Evolutionary conservation across 2,113 vertebrate species (phyloP).

Genomic region (Bubo blakistoni): DNA sequence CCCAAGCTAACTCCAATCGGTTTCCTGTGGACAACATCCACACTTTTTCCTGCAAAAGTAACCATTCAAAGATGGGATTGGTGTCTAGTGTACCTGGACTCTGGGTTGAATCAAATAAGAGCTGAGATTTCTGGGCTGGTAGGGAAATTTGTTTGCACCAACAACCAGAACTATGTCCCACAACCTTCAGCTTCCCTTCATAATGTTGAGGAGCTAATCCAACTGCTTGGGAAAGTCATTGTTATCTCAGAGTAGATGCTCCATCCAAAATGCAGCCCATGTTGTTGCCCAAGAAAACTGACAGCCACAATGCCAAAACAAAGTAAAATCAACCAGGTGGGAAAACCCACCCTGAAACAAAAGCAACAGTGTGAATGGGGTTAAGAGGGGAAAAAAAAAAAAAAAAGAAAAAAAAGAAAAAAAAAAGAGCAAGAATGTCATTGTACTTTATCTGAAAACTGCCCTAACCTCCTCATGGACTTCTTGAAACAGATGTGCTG

Average conservation of each 20-base stretch:
- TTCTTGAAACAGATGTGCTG: neutral
- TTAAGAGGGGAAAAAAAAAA: neutral
- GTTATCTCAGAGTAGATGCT: neutral
- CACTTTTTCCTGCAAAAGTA: neutral
- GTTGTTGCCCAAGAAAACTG: neutral
- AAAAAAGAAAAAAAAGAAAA: neutral
- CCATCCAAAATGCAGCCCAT: neutral
- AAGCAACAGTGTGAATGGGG: neutral
- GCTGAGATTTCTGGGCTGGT: neutral
- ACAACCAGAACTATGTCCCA: neutral
- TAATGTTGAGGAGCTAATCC: neutral
- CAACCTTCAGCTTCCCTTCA: neutral
- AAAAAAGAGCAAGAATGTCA: neutral
- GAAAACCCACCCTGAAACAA: neutral
- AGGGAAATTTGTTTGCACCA: neutral
- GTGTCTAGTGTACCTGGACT: neutral
- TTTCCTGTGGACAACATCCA: neutral
- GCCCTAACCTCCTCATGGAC: neutral
- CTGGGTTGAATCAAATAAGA: neutral
- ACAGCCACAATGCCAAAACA: neutral
- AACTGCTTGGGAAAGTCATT: neutral
- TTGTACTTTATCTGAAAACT: neutral
- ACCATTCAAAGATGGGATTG: neutral
- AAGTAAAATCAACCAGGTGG: neutral
- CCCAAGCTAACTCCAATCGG: rapidly evolving